Conservation (phyloP, 1,140 invertebrate genomes). For the Eurosta solidaginis region DNA sequence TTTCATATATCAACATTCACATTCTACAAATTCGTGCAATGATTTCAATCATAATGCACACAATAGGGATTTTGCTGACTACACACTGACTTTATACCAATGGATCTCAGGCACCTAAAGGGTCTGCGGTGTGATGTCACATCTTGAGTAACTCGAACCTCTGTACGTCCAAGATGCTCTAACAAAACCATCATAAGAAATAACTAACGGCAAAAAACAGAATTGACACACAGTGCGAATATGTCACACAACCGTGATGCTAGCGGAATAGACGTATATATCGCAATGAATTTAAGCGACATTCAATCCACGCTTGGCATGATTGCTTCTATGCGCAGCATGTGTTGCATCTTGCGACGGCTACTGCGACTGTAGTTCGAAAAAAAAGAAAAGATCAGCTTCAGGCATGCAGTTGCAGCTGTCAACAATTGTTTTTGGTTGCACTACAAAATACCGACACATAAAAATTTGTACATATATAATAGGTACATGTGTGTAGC, state of each 20-base stretch:
- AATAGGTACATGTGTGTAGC: background rate
- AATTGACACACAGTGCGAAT: background rate
- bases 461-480: background rate
- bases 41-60: no score
- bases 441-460: background rate
- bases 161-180: no score
- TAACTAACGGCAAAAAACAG: background rate
- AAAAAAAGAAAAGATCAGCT: background rate
- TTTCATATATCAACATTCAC: no score
- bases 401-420: slow-evolving; percentile 3
- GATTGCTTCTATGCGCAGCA: background rate
- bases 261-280: background rate
- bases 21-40: no score
- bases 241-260: background rate
- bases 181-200: background rate
- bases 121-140: no score
- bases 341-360: background rate
- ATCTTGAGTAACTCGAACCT: no score
- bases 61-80: no score
- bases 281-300: background rate
- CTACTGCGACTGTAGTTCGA: background rate
- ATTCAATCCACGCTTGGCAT: background rate
- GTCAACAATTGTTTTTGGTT: background rate
- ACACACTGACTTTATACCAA: no score
- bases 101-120: no score